phyloP scores from a whole-genome alignment of 2,797 vertebrate species.

The Anas bernieri region DNA sequence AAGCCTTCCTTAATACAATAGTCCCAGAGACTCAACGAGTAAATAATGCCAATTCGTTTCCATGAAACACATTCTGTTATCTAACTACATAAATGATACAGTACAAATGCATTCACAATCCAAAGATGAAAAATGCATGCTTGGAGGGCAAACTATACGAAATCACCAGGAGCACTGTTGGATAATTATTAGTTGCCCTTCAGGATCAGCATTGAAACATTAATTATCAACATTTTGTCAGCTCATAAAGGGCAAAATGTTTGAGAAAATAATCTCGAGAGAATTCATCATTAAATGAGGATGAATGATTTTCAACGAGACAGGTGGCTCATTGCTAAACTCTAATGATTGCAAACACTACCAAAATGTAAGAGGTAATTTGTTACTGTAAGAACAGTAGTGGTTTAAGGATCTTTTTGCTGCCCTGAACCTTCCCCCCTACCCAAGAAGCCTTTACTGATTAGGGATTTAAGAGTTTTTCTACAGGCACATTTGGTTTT shows the following conservation, averaged over 20 bases:
- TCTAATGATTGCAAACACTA: neutral
- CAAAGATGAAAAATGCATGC: conserved; percentile 14
- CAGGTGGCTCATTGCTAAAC: neutral
- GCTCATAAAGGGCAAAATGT: conserved; percentile 28
- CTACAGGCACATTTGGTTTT: neutral
- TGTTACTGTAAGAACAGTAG: neutral
- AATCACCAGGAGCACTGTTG: neutral
- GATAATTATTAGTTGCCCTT: conserved; percentile 27
- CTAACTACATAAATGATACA: neutral
- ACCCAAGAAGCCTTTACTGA: neutral
- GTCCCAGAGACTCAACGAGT: neutral
- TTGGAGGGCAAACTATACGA: conserved; percentile 9
- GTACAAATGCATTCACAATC: conserved; percentile 7
- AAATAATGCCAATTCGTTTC: conserved; percentile 40
- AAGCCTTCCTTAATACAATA: neutral
- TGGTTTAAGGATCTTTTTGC: neutral
- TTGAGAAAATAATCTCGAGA: conserved; percentile 8
- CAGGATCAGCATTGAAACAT: neutral
- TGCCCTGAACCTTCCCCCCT: neutral
- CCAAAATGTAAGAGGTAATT: neutral
- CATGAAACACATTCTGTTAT: neutral
- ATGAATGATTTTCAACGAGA: conserved; percentile 9
- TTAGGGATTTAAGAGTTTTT: neutral
- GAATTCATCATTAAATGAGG: conserved; percentile 5
- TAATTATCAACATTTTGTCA: conserved; percentile 29